phyloP scores from a whole-genome alignment of 2,113 vertebrate species.

The Gracilinanus agilis region DNA sequence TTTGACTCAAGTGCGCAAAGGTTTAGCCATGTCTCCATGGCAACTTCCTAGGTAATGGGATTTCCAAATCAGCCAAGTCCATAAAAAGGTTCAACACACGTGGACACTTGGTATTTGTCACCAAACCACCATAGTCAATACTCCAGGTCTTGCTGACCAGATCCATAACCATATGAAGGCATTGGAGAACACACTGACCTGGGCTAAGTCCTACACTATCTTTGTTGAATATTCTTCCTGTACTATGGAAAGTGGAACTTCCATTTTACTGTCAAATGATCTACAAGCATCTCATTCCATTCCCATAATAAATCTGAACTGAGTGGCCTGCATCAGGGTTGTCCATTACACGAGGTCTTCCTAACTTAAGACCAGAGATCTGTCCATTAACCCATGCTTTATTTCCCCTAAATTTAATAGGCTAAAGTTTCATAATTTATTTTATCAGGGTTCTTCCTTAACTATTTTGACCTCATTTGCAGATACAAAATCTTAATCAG shows the following conservation, averaged over 20 bases:
- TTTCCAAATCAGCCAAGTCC: background rate
- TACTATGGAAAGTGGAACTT: too few species aligned
- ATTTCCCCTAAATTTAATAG: slow-evolving; percentile 14
- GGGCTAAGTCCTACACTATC: background rate
- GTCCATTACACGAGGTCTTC: background rate
- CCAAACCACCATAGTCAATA: background rate
- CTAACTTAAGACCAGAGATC: background rate
- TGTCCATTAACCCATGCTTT: slow-evolving; percentile 36
- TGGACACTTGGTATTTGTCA: background rate
- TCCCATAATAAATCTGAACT: background rate
- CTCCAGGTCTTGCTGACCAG: background rate
- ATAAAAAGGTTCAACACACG: background rate
- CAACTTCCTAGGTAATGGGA: background rate
- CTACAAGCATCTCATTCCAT: background rate
- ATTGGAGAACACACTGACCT: background rate
- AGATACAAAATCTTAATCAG: slow-evolving; percentile 16
- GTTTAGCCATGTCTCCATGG: background rate
- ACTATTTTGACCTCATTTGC: slow-evolving; percentile 15
- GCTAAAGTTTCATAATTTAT: background rate
- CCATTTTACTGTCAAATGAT: background rate
- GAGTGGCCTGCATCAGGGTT: background rate
- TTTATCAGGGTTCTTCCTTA: background rate
- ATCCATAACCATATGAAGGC: background rate
- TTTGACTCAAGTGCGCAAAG: background rate
- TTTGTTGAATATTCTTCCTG: background rate